Conservation (phyloP, 2,113 vertebrate genomes). For the Gnathonemus echidnorhynchus region DNA sequence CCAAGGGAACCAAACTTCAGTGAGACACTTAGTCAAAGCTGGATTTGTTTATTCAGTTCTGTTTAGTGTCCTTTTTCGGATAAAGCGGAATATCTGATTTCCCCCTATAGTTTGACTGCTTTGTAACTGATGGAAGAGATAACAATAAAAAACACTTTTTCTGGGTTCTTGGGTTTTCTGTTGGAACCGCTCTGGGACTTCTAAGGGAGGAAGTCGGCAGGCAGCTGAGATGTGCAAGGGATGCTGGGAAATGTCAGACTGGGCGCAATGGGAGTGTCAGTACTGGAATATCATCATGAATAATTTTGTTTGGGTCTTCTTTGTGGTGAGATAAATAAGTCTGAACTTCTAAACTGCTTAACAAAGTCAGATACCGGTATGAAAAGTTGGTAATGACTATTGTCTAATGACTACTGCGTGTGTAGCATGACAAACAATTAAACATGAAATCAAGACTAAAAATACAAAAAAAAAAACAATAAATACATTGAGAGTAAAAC, state of each 20-base stretch:
- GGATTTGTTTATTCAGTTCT: slow-evolving; percentile 17
- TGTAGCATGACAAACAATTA: neutral
- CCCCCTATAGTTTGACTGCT: slow-evolving; percentile 11
- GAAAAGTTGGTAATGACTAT: neutral
- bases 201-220: neutral
- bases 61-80: slow-evolving; percentile 4
- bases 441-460: neutral
- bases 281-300: neutral
- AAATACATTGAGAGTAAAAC: neutral
- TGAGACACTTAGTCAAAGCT: neutral
- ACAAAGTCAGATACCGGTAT: neutral
- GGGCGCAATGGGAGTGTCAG: neutral
- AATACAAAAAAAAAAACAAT: neutral
- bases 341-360: neutral
- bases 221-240: neutral
- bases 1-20: slow-evolving; percentile 18
- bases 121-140: slow-evolving; percentile 20
- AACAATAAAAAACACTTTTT: slow-evolving; percentile 7
- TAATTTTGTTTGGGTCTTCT: neutral
- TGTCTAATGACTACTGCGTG: neutral
- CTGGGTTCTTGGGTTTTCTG: slow-evolving; percentile 6
- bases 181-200: slow-evolving; percentile 11
- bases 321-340: neutral
- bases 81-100: slow-evolving; percentile 28
- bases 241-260: neutral